phyloP scores from a whole-genome alignment of 30 jellyfish, hydroid and myxozoan genomes.

The Haliclystus octoradiatus region DNA sequence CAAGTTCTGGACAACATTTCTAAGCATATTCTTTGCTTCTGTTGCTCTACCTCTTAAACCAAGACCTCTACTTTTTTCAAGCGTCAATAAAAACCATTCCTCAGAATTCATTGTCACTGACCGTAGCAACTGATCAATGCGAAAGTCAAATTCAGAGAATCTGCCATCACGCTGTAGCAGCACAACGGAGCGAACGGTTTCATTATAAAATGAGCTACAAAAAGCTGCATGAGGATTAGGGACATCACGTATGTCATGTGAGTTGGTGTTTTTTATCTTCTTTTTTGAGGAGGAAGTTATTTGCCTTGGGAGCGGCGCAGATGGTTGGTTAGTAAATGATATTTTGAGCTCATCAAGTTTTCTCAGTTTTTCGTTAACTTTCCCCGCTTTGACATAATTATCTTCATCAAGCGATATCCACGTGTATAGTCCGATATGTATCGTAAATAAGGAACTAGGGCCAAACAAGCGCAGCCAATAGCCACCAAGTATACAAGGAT shows the following conservation, averaged over 20 bases:
- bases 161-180: not conserved
- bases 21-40: not conserved
- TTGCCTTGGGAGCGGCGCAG: too few relatives aligned
- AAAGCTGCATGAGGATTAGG: not conserved
- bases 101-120: not conserved
- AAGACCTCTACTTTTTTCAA: not conserved
- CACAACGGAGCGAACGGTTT: not conserved
- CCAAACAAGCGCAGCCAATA: conserved; percentile 79
- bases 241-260: not conserved
- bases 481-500: conserved; percentile 78
- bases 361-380: not conserved
- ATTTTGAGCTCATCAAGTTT: not conserved
- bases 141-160: not conserved
- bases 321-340: not conserved
- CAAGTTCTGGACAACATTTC: not conserved
- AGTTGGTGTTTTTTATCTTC: not conserved
- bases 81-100: not conserved
- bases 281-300: too few relatives aligned
- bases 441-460: conserved; percentile 18
- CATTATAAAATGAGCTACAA: not conserved
- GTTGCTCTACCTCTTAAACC: not conserved
- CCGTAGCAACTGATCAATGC: not conserved
- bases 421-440: conserved; percentile 38
- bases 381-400: too few relatives aligned
- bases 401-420: not conserved